Conservation (phyloP, 2,797 vertebrate genomes). For the Anguilla marmorata region DNA sequence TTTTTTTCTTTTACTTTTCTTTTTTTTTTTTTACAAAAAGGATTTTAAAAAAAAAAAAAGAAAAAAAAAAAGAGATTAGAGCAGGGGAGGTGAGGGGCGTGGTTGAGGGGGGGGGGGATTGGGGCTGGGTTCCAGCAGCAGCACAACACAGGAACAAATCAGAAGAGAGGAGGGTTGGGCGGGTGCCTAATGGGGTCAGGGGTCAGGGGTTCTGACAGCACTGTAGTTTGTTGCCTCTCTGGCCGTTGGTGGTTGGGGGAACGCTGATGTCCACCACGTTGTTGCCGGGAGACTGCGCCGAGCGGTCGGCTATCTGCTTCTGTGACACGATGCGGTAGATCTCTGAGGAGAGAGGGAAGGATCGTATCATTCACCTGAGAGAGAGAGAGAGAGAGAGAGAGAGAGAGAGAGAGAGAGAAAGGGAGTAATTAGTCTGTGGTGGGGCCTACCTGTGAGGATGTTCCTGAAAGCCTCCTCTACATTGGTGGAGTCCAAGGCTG, state of each 20-base stretch:
- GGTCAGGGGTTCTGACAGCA: constrained; percentile 42
- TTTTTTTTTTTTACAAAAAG: background rate
- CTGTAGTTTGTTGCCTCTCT: no score
- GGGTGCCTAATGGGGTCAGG: constrained; percentile 7
- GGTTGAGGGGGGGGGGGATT: background rate
- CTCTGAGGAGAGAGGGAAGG: constrained; percentile 67
- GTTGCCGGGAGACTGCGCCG: no score
- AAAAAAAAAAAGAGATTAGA: background rate
- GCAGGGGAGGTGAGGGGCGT: background rate
- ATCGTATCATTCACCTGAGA: background rate
- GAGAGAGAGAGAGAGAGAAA: background rate
- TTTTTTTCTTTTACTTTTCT: background rate
- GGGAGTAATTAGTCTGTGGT: background rate
- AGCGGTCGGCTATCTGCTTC: constrained; percentile 89
- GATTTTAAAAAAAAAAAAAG: no score
- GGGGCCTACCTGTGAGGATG: constrained; percentile 87
- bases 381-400: no score
- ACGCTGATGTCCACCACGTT: no score
- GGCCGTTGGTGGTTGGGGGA: no score
- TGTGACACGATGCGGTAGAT: constrained; percentile 97
- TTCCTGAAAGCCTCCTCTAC: constrained; percentile 99
- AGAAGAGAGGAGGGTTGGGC: background rate
- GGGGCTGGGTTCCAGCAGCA: background rate
- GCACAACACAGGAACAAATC: background rate
- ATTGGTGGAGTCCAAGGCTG: constrained; percentile 96